Evolutionary conservation across 1,140 invertebrate species (phyloP).

Genomic region (Atta cephalotes): DNA sequence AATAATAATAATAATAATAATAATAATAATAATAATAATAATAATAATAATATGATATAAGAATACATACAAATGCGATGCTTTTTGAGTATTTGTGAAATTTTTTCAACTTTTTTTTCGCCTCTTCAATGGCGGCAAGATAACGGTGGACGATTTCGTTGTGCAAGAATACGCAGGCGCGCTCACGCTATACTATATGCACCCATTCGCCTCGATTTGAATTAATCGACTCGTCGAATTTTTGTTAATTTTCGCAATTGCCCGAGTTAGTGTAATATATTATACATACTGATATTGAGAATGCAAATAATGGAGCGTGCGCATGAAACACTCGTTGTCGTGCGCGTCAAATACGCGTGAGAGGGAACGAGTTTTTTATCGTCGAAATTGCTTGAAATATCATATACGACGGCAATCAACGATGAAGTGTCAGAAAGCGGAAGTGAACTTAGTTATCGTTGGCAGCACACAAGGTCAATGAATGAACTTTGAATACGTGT

Average conservation of each 20-base stretch:
- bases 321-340: too few relatives aligned
- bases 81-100: neutral
- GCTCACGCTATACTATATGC: neutral
- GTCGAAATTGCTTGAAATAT: slow-evolving; percentile 32
- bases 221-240: neutral
- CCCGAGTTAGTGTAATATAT: too few relatives aligned
- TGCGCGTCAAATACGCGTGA: neutral
- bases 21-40: neutral
- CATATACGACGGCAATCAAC: neutral
- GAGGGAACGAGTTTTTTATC: neutral
- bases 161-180: neutral
- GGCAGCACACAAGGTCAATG: neutral
- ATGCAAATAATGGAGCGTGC: neutral
- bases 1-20: neutral
- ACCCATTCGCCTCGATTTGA: neutral
- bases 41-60: neutral
- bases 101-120: neutral
- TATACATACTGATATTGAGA: neutral
- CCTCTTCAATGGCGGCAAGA: neutral
- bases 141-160: neutral
- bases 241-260: neutral
- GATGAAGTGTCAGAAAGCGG: slow-evolving; percentile 12
- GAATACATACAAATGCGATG: slow-evolving; percentile 17
- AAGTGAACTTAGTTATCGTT: slow-evolving; percentile 18
- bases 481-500: slow-evolving; percentile 39